Evolutionary conservation across 2,888 invertebrate species (phyloP).

Genomic region (Drosophila prolongata): DNA sequence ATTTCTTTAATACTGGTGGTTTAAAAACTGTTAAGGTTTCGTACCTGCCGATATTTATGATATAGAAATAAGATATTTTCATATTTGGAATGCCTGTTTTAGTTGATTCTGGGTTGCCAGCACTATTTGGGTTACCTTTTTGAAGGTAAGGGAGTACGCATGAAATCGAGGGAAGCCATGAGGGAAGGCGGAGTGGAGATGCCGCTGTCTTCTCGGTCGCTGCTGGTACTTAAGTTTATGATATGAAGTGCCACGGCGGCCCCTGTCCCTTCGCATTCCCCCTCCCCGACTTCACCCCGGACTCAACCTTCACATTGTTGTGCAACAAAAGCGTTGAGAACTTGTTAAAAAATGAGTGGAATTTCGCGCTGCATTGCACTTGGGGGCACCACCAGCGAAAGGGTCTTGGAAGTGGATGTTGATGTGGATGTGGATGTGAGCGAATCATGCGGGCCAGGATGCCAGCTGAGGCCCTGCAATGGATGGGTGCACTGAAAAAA

Average conservation of each 20-base stretch:
- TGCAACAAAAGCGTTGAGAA: slow-evolving; percentile 75
- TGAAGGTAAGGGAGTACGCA: slow-evolving; percentile 57
- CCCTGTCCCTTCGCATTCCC: slow-evolving; percentile 7
- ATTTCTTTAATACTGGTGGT: too few relatives aligned
- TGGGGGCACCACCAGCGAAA: slow-evolving; percentile 29
- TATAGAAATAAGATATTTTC: not conserved
- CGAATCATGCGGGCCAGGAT: slow-evolving; percentile 54
- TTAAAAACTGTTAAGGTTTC: too few relatives aligned
- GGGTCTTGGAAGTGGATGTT: slow-evolving; percentile 13
- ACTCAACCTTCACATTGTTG: slow-evolving; percentile 72
- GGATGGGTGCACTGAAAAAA: slow-evolving; percentile 21
- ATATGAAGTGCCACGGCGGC: slow-evolving; percentile 59
- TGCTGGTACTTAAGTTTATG: slow-evolving; percentile 52
- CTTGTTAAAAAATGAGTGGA: slow-evolving; percentile 80
- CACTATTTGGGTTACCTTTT: slow-evolving; percentile 16
- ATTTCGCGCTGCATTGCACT: slow-evolving; percentile 81
- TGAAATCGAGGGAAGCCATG: slow-evolving; percentile 39
- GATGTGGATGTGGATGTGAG: slow-evolving; percentile 23
- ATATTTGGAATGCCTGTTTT: not conserved
- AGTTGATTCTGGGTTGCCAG: not conserved
- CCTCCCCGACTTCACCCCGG: slow-evolving; percentile 15
- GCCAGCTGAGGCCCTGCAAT: slow-evolving; percentile 58
- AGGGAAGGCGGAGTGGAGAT: slow-evolving; percentile 25
- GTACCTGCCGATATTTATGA: too few relatives aligned
- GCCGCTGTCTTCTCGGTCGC: slow-evolving; percentile 22